phyloP scores from a whole-genome alignment of 2,797 vertebrate species.

The Amblyopsis hoosieri region DNA sequence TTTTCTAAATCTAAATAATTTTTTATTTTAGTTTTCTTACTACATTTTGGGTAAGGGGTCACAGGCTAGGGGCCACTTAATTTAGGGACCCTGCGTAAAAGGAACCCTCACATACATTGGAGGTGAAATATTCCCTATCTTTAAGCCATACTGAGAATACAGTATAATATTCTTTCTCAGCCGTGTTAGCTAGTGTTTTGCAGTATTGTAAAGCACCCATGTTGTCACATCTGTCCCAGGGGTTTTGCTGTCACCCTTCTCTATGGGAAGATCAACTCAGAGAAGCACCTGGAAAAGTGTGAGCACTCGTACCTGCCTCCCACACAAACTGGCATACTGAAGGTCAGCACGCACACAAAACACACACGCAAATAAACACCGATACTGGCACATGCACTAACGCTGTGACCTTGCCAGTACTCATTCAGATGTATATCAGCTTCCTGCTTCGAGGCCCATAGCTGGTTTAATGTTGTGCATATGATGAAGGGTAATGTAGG shows the following conservation, averaged over 20 bases:
- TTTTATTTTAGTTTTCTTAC: too few species aligned
- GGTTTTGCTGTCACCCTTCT: slow-evolving; percentile 93
- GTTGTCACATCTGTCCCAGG: slow-evolving; percentile 69
- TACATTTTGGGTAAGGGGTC: too few species aligned
- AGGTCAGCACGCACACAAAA: slow-evolving; percentile 76
- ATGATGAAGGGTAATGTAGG: slow-evolving; percentile 4
- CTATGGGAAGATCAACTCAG: slow-evolving; percentile 97
- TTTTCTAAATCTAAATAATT: too few species aligned
- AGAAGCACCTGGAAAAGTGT: slow-evolving; percentile 95
- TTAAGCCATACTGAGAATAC: too few species aligned
- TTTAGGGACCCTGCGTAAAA: too few species aligned
- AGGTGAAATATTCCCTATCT: too few species aligned
- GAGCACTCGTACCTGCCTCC: slow-evolving; percentile 94
- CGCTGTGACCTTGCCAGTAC: background rate
- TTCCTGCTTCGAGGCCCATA: background rate
- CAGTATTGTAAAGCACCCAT: background rate
- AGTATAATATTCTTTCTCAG: background rate
- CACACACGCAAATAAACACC: background rate
- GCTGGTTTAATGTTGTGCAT: background rate
- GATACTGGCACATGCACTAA: background rate
- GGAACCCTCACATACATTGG: too few species aligned
- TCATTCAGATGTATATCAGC: slow-evolving; percentile 16
- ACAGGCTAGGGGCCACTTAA: too few species aligned
- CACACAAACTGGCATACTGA: slow-evolving; percentile 86
- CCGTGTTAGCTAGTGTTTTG: background rate